A percentile compares a stretch with the other conserved stretches of the same genome.
These are phyloP conservation scores for Drosophila navojoa DNA, from an alignment of 1,140 invertebrate genomes.

Conservation along the genomic window DNA sequence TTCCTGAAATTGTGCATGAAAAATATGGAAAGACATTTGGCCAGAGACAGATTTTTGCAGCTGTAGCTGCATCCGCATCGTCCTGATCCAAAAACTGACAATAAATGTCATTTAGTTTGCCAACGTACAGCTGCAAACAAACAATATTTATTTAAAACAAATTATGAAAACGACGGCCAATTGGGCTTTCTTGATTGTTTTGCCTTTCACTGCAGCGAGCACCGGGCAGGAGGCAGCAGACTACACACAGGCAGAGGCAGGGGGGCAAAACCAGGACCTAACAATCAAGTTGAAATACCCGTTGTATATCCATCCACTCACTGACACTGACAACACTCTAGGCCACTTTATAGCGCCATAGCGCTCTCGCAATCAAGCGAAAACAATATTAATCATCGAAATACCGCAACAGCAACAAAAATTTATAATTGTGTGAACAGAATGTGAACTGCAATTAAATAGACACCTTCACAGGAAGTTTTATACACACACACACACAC, in stretches of 20 bases:
- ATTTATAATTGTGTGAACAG: background rate
- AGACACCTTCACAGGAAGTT: too few species aligned
- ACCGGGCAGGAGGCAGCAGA: too few species aligned
- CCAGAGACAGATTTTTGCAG: slow-evolving; percentile 34
- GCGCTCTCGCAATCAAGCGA: too few species aligned
- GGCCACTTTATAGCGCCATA: too few species aligned
- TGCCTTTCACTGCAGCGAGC: background rate
- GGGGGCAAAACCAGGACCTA: background rate
- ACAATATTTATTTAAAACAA: slow-evolving; percentile 78
- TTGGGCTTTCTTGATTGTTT: slow-evolving; percentile 19
- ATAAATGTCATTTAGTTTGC: slow-evolving; percentile 77
- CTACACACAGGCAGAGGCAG: too few species aligned
- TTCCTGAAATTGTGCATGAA: slow-evolving; percentile 72
- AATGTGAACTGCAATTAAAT: too few species aligned
- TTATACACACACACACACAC: too few species aligned
- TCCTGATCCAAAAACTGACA: slow-evolving; percentile 59
- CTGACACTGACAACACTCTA: too few species aligned
- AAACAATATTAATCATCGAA: too few species aligned
- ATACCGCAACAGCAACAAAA: too few species aligned
- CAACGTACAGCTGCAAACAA: slow-evolving; percentile 57
- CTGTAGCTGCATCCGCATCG: slow-evolving; percentile 32
- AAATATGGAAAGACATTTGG: slow-evolving; percentile 76
- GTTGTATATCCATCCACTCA: too few species aligned
- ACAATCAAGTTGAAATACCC: background rate
- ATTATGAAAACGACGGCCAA: slow-evolving; percentile 65